A percentile compares a stretch with the other conserved stretches of the same genome.
phyloP scores from a whole-genome alignment of 64 coral and sea anemone genomes.

The Actinia tenebrosa region DNA sequence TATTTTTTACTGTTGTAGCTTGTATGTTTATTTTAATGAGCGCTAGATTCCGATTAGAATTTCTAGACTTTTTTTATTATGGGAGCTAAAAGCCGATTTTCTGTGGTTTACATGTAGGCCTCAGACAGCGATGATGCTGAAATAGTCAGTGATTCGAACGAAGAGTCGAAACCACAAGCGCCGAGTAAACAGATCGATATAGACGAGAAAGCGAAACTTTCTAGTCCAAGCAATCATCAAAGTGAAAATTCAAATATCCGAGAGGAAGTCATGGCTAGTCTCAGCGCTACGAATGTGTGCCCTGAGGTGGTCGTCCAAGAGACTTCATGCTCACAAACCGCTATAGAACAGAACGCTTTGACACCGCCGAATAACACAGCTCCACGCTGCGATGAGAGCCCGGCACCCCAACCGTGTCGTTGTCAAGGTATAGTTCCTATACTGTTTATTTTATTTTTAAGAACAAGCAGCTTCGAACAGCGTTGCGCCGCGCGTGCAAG shows the following conservation, averaged over 20 bases:
- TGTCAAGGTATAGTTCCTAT: constrained; percentile 64
- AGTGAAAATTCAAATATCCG: not conserved
- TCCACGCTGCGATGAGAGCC: constrained; percentile 63
- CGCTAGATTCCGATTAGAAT: not conserved
- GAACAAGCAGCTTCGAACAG: not conserved
- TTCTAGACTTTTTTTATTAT: not conserved
- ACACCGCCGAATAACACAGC: constrained; percentile 18
- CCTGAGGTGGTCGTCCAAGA: not conserved
- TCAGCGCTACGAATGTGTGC: not conserved
- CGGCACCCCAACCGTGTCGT: constrained; percentile 71
- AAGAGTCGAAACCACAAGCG: constrained; percentile 39
- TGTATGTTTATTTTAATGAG: not conserved
- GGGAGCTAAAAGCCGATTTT: not conserved
- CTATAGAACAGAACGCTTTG: constrained; percentile 12
- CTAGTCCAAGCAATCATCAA: not conserved
- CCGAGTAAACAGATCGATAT: constrained; percentile 2
- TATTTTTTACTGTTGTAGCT: not conserved
- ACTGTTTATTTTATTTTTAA: constrained; percentile 1
- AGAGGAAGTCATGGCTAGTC: not conserved
- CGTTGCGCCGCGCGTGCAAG: not conserved
- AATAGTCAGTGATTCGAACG: constrained; percentile 22
- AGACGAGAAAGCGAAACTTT: constrained; percentile 18
- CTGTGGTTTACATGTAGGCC: constrained; percentile 31
- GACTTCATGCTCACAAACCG: not conserved
- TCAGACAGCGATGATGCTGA: constrained; percentile 28